phyloP scores from a whole-genome alignment of 1,140 invertebrate species.

The Euschistus heros region DNA sequence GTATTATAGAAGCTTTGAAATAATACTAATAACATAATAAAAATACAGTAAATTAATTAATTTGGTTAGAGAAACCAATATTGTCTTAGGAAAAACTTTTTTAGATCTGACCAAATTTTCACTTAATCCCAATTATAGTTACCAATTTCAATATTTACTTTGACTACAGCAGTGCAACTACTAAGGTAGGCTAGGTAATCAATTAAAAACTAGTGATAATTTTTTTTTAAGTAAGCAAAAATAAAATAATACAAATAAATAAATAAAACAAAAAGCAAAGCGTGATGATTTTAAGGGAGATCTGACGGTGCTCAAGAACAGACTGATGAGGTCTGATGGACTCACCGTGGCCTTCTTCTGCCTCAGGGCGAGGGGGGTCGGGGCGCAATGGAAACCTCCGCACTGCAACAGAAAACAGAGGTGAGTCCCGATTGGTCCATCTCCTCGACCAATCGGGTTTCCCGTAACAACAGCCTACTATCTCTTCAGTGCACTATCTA shows the following conservation, averaged over 20 bases:
- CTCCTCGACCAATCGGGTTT: neutral
- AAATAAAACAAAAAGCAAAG: slow-evolving; percentile 10
- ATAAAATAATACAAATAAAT: neutral
- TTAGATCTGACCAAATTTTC: too few relatives aligned
- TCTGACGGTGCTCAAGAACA: slow-evolving; percentile 6
- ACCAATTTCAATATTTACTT: neutral
- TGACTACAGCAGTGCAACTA: slow-evolving; percentile 11
- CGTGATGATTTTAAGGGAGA: slow-evolving; percentile 3
- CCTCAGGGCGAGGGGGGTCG: slow-evolving; percentile 27
- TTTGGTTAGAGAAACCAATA: too few relatives aligned
- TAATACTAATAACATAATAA: too few relatives aligned
- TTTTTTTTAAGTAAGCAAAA: neutral
- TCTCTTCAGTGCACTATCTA: too few relatives aligned
- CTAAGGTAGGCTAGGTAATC: neutral
- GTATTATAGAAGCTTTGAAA: too few relatives aligned
- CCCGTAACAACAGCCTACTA: too few relatives aligned
- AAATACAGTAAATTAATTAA: too few relatives aligned
- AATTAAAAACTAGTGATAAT: neutral
- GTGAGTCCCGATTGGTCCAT: neutral
- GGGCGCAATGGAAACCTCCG: slow-evolving; percentile 38
- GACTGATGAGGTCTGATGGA: slow-evolving; percentile 2
- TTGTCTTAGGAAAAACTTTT: too few relatives aligned
- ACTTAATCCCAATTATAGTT: too few relatives aligned
- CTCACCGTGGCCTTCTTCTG: slow-evolving; percentile 31
- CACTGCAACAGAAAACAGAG: slow-evolving; percentile 39